Conservation (phyloP, 1,140 invertebrate species). For the Acromyrmex charruanus region DNA sequence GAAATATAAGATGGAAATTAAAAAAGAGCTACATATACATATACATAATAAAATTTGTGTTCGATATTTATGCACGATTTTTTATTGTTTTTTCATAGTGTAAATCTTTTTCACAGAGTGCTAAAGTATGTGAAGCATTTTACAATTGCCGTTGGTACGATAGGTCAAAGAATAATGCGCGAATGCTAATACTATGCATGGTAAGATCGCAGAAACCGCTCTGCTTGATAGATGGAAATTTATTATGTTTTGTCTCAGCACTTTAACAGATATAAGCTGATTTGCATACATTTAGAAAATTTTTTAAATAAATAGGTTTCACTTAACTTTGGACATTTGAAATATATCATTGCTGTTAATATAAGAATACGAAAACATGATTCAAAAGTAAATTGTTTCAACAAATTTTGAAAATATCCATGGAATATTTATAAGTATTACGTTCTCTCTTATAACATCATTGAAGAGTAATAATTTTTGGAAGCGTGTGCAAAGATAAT, state of each 20-base stretch:
- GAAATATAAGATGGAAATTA: background rate
- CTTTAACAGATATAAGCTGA: constrained; percentile 69
- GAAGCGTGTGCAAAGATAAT: background rate
- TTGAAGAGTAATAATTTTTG: background rate
- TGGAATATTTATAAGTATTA: constrained; percentile 73
- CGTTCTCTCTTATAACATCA: constrained; percentile 63
- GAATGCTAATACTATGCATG: background rate
- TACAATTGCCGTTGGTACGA: constrained; percentile 69
- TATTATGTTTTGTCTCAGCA: constrained; percentile 64
- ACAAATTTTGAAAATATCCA: constrained; percentile 69
- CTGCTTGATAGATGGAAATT: constrained; percentile 74
- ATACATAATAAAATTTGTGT: background rate
- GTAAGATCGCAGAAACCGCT: constrained; percentile 71
- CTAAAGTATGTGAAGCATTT: constrained; percentile 65
- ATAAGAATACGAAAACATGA: background rate
- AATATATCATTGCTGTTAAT: background rate
- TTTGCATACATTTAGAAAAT: background rate
- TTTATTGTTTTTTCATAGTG: background rate
- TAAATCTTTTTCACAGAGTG: constrained; percentile 54
- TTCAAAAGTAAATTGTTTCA: background rate
- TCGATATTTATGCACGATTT: background rate
- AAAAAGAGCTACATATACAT: background rate
- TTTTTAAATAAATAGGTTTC: background rate
- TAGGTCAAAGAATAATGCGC: constrained; percentile 63
- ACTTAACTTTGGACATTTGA: background rate